These are phyloP conservation scores for Channa argus DNA, from an alignment of 2,113 vertebrate species.

Conservation along the genomic window DNA sequence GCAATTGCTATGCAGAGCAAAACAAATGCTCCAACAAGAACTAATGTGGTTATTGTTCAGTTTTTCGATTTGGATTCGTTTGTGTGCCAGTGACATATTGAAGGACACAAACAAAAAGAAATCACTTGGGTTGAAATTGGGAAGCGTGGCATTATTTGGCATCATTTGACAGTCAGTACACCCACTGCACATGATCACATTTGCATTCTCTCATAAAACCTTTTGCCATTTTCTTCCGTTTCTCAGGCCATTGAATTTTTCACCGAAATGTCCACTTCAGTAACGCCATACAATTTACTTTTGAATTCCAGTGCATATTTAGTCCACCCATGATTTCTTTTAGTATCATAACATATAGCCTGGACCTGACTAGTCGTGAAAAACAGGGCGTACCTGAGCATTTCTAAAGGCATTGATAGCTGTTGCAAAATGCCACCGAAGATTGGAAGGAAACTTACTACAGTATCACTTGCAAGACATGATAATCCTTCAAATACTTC, in stretches of 20 bases:
- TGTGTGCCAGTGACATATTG: slow-evolving; percentile 23
- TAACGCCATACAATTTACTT: neutral
- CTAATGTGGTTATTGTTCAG: slow-evolving; percentile 12
- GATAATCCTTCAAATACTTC: too few relatives aligned
- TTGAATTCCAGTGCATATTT: neutral
- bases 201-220: neutral
- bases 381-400: neutral
- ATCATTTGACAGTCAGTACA: slow-evolving; percentile 6
- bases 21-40: slow-evolving; percentile 14
- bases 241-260: neutral
- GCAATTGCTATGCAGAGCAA: slow-evolving; percentile 7
- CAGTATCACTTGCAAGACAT: too few relatives aligned
- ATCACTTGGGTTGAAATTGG: neutral
- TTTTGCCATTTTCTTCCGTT: neutral
- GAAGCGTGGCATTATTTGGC: neutral
- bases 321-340: too few relatives aligned
- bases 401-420: too few relatives aligned
- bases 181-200: neutral
- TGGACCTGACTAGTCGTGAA: too few relatives aligned
- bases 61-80: slow-evolving; percentile 31
- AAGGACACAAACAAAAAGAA: slow-evolving; percentile 15
- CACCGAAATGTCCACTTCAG: neutral
- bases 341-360: too few relatives aligned
- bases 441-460: too few relatives aligned
- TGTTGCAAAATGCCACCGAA: too few relatives aligned